Percentiles rank a stretch among this genome's conserved stretches.
phyloP scores from a whole-genome alignment of 2,888 invertebrate genomes.

The Sphaerophoria taeniata region DNA sequence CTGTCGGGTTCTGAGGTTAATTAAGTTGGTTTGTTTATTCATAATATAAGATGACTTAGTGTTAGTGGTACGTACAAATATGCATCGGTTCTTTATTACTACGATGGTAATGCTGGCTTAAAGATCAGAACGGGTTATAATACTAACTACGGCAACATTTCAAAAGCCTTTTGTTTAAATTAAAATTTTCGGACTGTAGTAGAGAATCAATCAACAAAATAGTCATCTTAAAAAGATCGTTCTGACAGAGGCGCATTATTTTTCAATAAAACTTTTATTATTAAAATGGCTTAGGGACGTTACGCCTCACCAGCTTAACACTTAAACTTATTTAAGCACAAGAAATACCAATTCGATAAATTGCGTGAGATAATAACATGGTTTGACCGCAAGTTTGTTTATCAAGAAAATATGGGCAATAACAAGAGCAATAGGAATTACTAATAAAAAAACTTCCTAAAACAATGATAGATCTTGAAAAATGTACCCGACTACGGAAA shows the following conservation, averaged over 20 bases:
- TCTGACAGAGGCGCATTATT: slow-evolving; percentile 34
- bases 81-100: too few species aligned
- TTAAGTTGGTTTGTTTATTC: too few species aligned
- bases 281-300: slow-evolving; percentile 65
- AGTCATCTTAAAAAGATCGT: too few species aligned
- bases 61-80: too few species aligned
- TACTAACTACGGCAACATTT: too few species aligned
- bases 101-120: too few species aligned
- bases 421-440: neutral
- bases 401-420: neutral
- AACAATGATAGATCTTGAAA: neutral
- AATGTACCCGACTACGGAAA: slow-evolving; percentile 2
- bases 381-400: slow-evolving; percentile 3
- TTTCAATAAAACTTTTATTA: slow-evolving; percentile 53
- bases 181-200: too few species aligned
- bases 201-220: too few species aligned
- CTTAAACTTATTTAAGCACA: slow-evolving; percentile 29
- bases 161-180: too few species aligned
- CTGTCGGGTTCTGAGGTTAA: too few species aligned
- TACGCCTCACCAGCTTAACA: slow-evolving; percentile 53
- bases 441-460: neutral
- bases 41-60: too few species aligned
- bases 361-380: slow-evolving; percentile 33
- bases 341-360: slow-evolving; percentile 6
- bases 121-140: too few species aligned